Conservation (phyloP, 2,797 vertebrate genomes). For the Mionectes olivaceus region DNA sequence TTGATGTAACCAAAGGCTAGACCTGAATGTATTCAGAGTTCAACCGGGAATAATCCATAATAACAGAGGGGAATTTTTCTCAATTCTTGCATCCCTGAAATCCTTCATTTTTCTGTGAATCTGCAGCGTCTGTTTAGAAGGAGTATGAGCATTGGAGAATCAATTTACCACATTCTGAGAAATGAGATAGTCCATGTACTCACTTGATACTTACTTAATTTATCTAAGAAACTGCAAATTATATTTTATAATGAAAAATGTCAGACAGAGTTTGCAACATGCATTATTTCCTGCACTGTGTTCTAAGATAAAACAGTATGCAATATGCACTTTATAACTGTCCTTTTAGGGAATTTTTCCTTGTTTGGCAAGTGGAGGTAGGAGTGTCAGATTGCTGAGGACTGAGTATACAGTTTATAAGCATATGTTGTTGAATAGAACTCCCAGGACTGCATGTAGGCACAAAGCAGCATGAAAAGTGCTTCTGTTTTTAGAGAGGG, state of each 20-base stretch:
- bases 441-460: neutral
- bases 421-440: neutral
- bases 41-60: rapidly evolving
- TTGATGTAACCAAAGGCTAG: neutral
- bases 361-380: neutral
- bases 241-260: neutral
- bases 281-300: neutral
- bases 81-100: neutral
- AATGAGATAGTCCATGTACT: neutral
- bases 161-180: neutral
- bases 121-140: neutral
- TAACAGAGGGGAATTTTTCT: neutral
- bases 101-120: neutral
- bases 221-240: neutral
- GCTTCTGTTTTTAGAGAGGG: neutral
- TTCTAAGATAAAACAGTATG: neutral
- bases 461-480: neutral
- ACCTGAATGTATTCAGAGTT: neutral
- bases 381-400: neutral
- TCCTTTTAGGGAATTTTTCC: neutral
- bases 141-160: neutral
- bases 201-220: neutral
- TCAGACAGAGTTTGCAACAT: neutral
- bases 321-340: neutral
- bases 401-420: neutral